These are phyloP conservation scores for Parauchenoglanis punctatus DNA, from an alignment of 2,797 vertebrate species.

Conservation along the genomic window DNA sequence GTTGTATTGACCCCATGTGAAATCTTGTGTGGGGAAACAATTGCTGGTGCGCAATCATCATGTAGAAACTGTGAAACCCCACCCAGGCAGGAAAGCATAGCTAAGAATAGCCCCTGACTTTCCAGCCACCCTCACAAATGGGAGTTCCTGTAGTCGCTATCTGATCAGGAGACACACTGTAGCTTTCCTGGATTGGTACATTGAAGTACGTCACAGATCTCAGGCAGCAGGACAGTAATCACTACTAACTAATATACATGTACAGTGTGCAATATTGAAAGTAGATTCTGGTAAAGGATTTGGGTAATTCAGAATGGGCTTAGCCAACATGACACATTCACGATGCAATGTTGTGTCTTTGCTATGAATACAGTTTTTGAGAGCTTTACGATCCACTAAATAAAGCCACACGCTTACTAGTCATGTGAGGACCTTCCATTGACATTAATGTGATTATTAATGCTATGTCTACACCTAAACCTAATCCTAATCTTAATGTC, in stretches of 20 bases:
- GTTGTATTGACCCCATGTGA: conserved; percentile 21
- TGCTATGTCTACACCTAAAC: not conserved
- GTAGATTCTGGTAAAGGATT: not conserved
- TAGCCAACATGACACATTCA: not conserved
- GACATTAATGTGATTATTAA: not conserved
- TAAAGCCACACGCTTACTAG: not conserved
- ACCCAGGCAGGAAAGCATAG: conserved; percentile 49
- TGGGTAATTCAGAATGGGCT: not conserved
- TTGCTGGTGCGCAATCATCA: conserved; percentile 38
- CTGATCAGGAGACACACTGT: conserved; percentile 28
- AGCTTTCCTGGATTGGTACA: conserved; percentile 19
- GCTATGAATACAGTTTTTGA: not conserved
- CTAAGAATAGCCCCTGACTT: conserved; percentile 58
- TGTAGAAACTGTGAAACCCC: conserved; percentile 52
- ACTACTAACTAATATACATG: not conserved
- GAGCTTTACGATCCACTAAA: not conserved
- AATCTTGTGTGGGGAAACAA: conserved; percentile 34
- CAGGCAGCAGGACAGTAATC: not conserved
- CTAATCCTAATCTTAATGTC: not conserved
- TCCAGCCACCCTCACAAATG: conserved; percentile 40
- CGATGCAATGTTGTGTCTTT: not conserved
- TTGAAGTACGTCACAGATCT: conserved; percentile 1
- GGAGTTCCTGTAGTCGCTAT: conserved; percentile 48
- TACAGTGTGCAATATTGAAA: not conserved
- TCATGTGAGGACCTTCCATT: not conserved